Conservation (phyloP, 2,113 vertebrate genomes). For the Rhegmatorhina hoffmannsi region DNA sequence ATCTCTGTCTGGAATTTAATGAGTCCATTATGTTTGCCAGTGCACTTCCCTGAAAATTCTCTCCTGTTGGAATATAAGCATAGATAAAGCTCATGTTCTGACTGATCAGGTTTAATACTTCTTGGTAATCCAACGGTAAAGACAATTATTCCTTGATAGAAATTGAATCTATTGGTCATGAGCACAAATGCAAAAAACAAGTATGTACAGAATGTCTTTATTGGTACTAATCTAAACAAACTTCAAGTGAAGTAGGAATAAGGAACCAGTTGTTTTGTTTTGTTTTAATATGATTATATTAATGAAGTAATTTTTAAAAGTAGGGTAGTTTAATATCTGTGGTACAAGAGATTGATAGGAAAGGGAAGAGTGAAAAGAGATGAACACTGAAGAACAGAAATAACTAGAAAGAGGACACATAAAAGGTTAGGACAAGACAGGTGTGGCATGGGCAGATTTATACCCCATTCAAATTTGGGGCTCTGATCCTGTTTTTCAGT, state of each 20-base stretch:
- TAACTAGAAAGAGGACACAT: not conserved
- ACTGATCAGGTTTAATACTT: not conserved
- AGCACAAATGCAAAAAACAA: not conserved
- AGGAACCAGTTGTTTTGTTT: accelerated
- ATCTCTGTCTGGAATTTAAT: not conserved
- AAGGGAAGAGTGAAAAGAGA: not conserved
- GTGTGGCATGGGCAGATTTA: accelerated
- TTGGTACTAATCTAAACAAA: not conserved
- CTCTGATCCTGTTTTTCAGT: not conserved
- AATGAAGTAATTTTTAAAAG: not conserved
- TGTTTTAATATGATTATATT: not conserved
- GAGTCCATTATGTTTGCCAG: accelerated
- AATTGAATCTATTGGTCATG: not conserved
- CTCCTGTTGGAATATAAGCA: not conserved
- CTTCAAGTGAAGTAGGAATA: not conserved
- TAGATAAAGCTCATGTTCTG: not conserved
- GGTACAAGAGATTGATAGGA: not conserved
- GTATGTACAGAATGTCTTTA: accelerated
- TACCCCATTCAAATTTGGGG: not conserved
- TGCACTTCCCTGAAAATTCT: not conserved
- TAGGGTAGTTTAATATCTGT: not conserved
- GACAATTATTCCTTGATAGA: not conserved
- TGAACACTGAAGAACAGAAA: not conserved
- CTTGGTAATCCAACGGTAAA: not conserved
- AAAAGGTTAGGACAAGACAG: not conserved